These are phyloP conservation scores for Brachionus rotundiformis DNA, from an alignment of 1,140 invertebrate genomes.

Conservation along the genomic window DNA sequence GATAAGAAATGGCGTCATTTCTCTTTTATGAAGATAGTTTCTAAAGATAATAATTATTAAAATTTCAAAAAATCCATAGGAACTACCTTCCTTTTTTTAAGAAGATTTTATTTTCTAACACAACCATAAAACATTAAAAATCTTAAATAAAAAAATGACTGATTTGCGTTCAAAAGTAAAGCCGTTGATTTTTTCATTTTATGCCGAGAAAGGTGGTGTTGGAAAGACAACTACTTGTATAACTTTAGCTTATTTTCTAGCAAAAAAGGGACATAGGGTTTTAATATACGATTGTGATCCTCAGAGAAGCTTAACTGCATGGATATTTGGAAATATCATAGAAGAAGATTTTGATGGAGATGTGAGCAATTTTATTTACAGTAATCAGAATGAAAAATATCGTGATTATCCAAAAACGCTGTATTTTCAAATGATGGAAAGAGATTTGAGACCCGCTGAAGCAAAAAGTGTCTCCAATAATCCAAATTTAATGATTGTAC, in stretches of 20 bases:
- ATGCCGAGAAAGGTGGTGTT: constrained; percentile 32
- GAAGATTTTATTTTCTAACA: neutral
- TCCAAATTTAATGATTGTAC: neutral
- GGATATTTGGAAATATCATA: constrained; percentile 5
- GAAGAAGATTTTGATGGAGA: constrained; percentile 6
- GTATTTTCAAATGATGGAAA: neutral
- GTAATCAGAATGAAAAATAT: neutral
- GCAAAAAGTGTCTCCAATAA: neutral
- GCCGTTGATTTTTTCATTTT: constrained; percentile 33
- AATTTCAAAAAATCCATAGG: too few species aligned
- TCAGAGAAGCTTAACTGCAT: constrained; percentile 6
- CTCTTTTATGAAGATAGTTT: too few species aligned
- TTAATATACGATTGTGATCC: constrained; percentile 38
- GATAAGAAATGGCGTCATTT: too few species aligned
- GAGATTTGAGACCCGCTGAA: neutral
- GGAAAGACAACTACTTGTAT: constrained; percentile 12
- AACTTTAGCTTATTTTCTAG: constrained; percentile 15
- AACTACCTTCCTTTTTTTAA: too few species aligned
- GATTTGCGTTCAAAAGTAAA: neutral
- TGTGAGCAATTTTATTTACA: neutral
- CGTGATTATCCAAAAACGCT: neutral
- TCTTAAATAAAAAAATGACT: neutral
- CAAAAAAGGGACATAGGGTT: neutral
- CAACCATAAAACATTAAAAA: too few species aligned
- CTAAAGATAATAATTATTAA: too few species aligned